Evolutionary conservation across 2,797 vertebrate genomes (phyloP), one percentile per base, ranked within the genome.

Genomic region (Sebastes steindachneri): DNA sequence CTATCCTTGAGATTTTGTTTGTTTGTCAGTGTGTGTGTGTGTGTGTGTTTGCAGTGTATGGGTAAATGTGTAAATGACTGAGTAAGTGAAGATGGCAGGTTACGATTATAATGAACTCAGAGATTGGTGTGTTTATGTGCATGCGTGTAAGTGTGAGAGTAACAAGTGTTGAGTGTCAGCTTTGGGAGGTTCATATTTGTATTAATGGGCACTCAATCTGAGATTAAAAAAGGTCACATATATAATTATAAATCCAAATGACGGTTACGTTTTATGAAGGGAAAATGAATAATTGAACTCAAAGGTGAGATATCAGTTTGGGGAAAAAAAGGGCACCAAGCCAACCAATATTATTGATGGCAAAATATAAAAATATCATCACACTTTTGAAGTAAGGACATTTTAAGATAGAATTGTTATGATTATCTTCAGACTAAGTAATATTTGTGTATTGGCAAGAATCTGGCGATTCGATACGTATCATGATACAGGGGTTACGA

Each of bases 111-210:
- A 74, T 75, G 48, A 67, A 59, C 21, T 9, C 28, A 35, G 25
- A 35, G 63, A 73, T 29, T 77, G 65, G 31, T 68, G 83, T 65
- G 57, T 85, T 60, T 28, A 14, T 14, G 2, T 73, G 60, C 23
- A 51, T 53, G 54, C 55, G 23, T 71, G 23, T 35, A 28, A 31
- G 37, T 68, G 62, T 72, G 60, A 82, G 57, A 70, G 33, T 68
- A 58, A 68, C 45, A 41, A n/a, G 33, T 62, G 6, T 5, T 51
- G n/a, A 70, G 65, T 73, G 57, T 68, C 31, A 64, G 68, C 41
- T 54, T 48, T 69, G 9, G 25, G 21, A 68, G 68, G 28, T 67
- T 80, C 3, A 45, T 75, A 45, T 71, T 74, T 65, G 21, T 66
- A 31, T 45, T 65, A 65, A 77, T 10, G 15, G 51, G 15, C 21